Evolutionary conservation across 2,113 vertebrate species (phyloP).

Genomic region (Archilochus colubris): DNA sequence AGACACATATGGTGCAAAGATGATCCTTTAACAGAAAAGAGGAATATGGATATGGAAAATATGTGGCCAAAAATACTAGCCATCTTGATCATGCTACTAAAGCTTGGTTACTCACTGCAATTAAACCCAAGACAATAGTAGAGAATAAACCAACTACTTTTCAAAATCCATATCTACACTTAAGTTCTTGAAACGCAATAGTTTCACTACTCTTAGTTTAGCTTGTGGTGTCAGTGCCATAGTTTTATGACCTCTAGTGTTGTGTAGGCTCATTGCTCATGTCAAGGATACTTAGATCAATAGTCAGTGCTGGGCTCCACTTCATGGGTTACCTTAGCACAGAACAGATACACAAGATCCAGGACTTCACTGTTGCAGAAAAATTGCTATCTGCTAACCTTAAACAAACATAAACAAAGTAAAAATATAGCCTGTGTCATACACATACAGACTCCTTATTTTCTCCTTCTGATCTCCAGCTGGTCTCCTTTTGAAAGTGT

Average conservation of each 20-base stretch:
- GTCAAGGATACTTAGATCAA: neutral
- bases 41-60: neutral
- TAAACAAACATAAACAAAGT: neutral
- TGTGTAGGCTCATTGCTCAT: neutral
- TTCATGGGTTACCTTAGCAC: neutral
- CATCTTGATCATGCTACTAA: neutral
- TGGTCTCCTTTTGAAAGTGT: neutral
- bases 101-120: neutral
- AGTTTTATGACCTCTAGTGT: neutral
- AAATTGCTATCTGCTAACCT: neutral
- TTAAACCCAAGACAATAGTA: neutral
- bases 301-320: neutral
- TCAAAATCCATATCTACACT: neutral
- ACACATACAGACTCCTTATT: neutral
- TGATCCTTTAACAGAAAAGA: neutral
- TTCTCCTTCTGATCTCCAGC: neutral
- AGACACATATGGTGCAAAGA: neutral
- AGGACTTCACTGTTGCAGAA: neutral
- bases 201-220: neutral
- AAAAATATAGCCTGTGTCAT: neutral
- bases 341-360: neutral
- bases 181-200: neutral
- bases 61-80: neutral
- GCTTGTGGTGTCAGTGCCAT: neutral
- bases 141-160: neutral